Percentiles rank a stretch among this genome's conserved stretches.
phyloP scores from a whole-genome alignment of 2,888 invertebrate genomes.

The Anarsia innoxiella region DNA sequence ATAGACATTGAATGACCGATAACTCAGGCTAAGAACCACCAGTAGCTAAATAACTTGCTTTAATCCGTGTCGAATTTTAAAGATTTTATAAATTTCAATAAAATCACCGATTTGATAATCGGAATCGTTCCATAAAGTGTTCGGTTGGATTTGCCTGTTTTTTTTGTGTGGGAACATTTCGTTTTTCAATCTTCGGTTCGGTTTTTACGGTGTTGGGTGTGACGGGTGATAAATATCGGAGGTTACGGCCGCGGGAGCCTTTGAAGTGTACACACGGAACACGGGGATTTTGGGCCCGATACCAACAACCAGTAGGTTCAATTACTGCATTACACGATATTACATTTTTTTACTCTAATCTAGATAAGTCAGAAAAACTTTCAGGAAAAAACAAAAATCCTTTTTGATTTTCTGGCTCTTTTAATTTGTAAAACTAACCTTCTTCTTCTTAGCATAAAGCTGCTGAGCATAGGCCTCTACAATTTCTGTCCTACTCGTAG shows the following conservation, averaged over 20 bases:
- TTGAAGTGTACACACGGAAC: constrained; percentile 14
- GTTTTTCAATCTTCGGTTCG: constrained; percentile 62
- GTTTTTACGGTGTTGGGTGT: constrained; percentile 53
- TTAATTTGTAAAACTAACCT: too few relatives aligned
- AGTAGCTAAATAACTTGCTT: constrained; percentile 58
- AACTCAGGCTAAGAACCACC: constrained; percentile 61
- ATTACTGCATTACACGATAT: too few relatives aligned
- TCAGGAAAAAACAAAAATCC: too few relatives aligned
- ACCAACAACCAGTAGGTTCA: too few relatives aligned
- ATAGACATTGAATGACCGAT: constrained; percentile 38
- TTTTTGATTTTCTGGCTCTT: too few relatives aligned
- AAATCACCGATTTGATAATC: constrained; percentile 39
- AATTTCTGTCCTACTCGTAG: too few relatives aligned
- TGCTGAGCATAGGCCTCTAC: too few relatives aligned
- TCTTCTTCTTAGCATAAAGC: too few relatives aligned
- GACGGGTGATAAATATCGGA: constrained; percentile 62
- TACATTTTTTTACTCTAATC: too few relatives aligned
- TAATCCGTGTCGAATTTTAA: constrained; percentile 66
- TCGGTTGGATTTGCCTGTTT: constrained; percentile 18
- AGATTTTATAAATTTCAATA: constrained; percentile 57
- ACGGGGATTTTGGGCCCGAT: too few relatives aligned
- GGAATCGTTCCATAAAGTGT: constrained; percentile 25
- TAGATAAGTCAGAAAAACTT: too few relatives aligned
- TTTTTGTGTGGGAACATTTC: constrained; percentile 61
- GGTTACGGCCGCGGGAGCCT: constrained; percentile 56